Evolutionary conservation across 2,797 vertebrate species (phyloP), one percentile per base, ranked within the genome.

Genomic region (Myotis pilosus): DNA sequence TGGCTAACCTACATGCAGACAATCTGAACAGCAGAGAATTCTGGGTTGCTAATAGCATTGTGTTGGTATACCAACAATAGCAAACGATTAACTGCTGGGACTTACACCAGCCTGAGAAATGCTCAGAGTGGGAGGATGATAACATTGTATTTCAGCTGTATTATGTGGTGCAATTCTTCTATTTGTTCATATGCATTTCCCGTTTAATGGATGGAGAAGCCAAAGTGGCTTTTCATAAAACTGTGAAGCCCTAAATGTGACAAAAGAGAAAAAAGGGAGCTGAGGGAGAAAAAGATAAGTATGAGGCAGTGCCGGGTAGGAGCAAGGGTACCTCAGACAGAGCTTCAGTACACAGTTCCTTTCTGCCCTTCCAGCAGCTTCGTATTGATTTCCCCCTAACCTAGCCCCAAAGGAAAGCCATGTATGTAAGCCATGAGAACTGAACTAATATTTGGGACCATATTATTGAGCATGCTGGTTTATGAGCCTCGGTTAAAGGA

Each of bases 1-100:
- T 95, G 87, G 97, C 96, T 94, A 97, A 97, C 55, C 90, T 94
- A 96, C 97, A 79, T 76, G 93, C 95, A 97, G 97, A 97, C 95
- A 95, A 89, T 97, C 96, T 92, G 95, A 97, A 97, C 97, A 97
- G 95, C 89, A 93, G 62, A 81, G 96, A 96, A 97, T 28, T 66
- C 96, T 85, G 53, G 3, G 6, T 47, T 51, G 76, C 95, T 98
- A 97, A 97, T 72, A 97, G 90, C 90, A 95, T 86, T 94, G 60
- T 95, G 96, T 79, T 97, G 95, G 91, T 92, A 74, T 20, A 80
- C 60, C 89, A 93, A 95, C 96, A 97, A 97, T 90, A 97, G 97
- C 71, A 44, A 97, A 95, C 91, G 64, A 84, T 85, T 94, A 86
- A 97, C 94, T 92, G 49, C 96, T 81, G 85, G 78, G 92, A 96